phyloP scores from a whole-genome alignment of 2,797 vertebrate species.

The Argyrosomus regius region DNA sequence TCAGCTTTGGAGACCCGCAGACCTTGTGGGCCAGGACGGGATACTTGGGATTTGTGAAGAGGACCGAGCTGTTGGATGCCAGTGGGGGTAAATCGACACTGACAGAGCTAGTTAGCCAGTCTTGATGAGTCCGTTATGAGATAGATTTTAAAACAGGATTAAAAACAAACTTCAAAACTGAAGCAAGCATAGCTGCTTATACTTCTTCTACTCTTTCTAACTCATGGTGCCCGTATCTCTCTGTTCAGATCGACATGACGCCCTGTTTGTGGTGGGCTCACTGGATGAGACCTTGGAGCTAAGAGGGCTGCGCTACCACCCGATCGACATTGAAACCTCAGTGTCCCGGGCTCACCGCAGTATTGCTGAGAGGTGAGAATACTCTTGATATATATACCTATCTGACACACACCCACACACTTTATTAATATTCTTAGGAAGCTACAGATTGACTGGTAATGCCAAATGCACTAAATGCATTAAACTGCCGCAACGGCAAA shows the following conservation, averaged over 20 bases:
- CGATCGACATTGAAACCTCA: slow-evolving; percentile 96
- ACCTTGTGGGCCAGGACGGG: slow-evolving; percentile 97
- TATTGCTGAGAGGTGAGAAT: slow-evolving; percentile 95
- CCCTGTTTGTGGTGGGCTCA: slow-evolving; percentile 95
- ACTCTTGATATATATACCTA: neutral
- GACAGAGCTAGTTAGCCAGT: neutral
- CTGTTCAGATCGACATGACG: slow-evolving; percentile 95
- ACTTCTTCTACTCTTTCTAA: neutral
- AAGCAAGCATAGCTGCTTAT: neutral
- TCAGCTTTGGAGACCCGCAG: slow-evolving; percentile 97
- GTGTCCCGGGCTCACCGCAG: slow-evolving; percentile 95
- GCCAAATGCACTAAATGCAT: too few species aligned
- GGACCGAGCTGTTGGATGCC: slow-evolving; percentile 95
- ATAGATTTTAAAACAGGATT: neutral
- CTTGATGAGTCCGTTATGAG: slow-evolving; percentile 5
- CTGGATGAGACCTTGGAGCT: slow-evolving; percentile 97
- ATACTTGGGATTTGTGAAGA: slow-evolving; percentile 96
- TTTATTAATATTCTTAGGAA: too few species aligned
- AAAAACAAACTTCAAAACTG: neutral
- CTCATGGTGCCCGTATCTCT: slow-evolving; percentile 26
- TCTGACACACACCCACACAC: too few species aligned
- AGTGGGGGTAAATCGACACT: slow-evolving; percentile 89
- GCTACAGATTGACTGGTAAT: too few species aligned
- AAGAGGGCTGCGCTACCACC: slow-evolving; percentile 96
- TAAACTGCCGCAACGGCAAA: too few species aligned